Percentiles rank a stretch among this genome's conserved stretches.
phyloP scores from a whole-genome alignment of 1,140 invertebrate genomes.

The Pemphigus obesinymphae region DNA sequence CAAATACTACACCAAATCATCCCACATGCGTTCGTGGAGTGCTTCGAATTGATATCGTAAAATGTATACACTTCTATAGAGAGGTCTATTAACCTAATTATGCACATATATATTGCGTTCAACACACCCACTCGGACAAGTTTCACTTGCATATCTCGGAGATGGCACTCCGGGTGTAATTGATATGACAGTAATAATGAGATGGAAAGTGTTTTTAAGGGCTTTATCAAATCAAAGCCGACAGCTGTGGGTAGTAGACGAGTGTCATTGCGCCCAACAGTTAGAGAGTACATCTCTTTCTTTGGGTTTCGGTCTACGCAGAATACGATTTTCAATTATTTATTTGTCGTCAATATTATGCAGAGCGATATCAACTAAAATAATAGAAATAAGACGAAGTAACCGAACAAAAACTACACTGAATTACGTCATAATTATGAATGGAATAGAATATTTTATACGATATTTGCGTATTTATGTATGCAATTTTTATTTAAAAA shows the following conservation, averaged over 20 bases:
- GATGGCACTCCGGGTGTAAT: background rate
- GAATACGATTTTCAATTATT: no score
- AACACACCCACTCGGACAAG: background rate
- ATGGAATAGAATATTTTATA: no score
- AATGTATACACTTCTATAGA: background rate
- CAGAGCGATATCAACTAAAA: no score
- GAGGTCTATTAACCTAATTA: conserved; percentile 13
- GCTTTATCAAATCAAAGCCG: background rate
- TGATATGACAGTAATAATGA: background rate
- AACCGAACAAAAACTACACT: no score
- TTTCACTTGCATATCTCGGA: background rate
- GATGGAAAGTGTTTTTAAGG: conserved; percentile 2
- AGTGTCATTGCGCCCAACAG: background rate
- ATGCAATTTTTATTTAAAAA: no score
- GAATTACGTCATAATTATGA: no score
- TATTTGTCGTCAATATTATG: no score
- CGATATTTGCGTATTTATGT: no score
- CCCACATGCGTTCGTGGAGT: background rate
- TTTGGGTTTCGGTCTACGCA: no score
- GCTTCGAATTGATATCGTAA: background rate
- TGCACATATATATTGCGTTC: background rate
- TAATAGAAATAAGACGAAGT: no score
- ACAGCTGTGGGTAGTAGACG: background rate
- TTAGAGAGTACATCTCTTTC: no score
- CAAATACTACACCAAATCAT: background rate